Evolutionary conservation across 2,113 vertebrate species (phyloP), one percentile per base, ranked within the genome.

Genomic region (Orientallactaga bullata): DNA sequence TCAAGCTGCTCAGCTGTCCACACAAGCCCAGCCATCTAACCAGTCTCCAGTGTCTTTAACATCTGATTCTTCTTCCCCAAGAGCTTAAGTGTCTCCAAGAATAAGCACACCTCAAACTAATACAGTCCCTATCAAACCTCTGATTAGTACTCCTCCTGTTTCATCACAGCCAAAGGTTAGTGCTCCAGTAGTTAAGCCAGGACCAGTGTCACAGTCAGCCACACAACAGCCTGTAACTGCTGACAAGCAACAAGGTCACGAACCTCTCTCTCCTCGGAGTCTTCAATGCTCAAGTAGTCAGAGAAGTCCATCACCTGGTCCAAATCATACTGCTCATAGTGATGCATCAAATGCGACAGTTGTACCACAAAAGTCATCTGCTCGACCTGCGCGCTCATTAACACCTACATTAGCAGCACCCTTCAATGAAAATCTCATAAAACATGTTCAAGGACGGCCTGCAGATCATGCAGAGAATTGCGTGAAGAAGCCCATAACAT

Each of bases 31-130:
- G 93, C 99, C 99, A 98, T 99, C 99, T 80, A 99, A 99, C 98
- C 99, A 99, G 97, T 99, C 99, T 95, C 99, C 99, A 37, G 99
- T 99, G 99, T 99, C 99, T 94, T 98, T 99, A 98, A 99, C 99
- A n/a, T 99, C 99, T 85, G 99, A 99, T 95, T 99, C 99, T 94
- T 99, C 99, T 82, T 99, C 99, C 0, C 99, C 99, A 92, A 98
- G 99, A 97, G 99, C 99, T 13, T 99, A 99, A 2, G 99, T 99
- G 51, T 99, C 99, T 94, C 99, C 99, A 21, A 98, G 99, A 97
- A 99, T 99, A 98, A 99, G 99, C 98, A 99, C 99, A 66, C 99
- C 99, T 0, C 99, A 99, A 92, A 99, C 99, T 90, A 99, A 99
- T 79, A 98, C 99, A 28, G 99, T 99, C 94, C 98, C 99, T 1